Evolutionary conservation across 2,888 invertebrate species (phyloP), one percentile per base, ranked within the genome.

Genomic region (Amphimallon solstitiale): DNA sequence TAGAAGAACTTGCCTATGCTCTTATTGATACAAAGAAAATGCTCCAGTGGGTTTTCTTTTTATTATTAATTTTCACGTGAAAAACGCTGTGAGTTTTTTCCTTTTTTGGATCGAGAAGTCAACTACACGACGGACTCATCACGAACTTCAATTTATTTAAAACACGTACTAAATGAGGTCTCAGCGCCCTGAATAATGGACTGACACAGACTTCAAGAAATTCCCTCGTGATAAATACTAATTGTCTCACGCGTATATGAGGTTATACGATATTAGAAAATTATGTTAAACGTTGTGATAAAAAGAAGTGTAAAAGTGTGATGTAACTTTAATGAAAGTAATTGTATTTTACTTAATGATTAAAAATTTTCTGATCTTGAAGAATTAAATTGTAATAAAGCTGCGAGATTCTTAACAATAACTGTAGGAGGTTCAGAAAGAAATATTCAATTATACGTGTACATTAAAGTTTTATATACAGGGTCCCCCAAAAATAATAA

Each of bases 151-250:
- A 68, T 70, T 68, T 68, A 68, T 56, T 64, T 67, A 65, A 70
- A 69, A 71, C 71, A 73, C 73, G 72, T 72, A 69, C 64, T 67
- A 70, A 72, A 72, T 72, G 71, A 70, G 70, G 68, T 68, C 66
- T 70, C 71, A 71, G 69, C 71, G 64, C 62, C 21, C 54, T 73
- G 73, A 73, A 70, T 72, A 72, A 73, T 71, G 72, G 68, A 67
- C n/a, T 12, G 29, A 49, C 78, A 34, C 34, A 38, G 6, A 23
- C 10, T 49, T 19, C 21, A 40, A 40, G n/a, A 14, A 40, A 23
- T 40, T 12, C 14, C 4, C 43, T 15, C 15, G 14, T 14, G 7
- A 43, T 43, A 43, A 14, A 43, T 43, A 43, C 14, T 43, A 43
- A 43, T 43, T 43, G 17, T 15, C 6, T 14, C 17, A 43, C 43